A percentile compares a stretch with the other conserved stretches of the same genome.
phyloP scores from a whole-genome alignment of 2,797 vertebrate genomes.

The Diceros bicornis region DNA sequence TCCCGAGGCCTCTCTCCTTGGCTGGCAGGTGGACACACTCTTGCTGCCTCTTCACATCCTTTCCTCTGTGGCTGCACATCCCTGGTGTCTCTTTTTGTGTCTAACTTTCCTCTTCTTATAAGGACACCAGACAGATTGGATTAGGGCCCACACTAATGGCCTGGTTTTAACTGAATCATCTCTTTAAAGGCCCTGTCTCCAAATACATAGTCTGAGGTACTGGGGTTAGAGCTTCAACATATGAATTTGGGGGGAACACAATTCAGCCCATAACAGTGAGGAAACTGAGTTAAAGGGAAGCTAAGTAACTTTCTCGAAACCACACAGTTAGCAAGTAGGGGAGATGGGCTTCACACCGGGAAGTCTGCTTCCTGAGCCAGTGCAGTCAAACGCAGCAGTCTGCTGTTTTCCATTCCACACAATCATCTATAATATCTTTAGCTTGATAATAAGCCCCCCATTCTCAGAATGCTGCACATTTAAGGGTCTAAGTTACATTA shows the following conservation, averaged over 20 bases:
- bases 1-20: not conserved
- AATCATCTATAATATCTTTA: not conserved
- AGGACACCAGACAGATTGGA: not conserved
- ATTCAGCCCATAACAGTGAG: not conserved
- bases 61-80: not conserved
- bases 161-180: not conserved
- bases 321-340: not conserved
- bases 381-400: not conserved
- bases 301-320: not conserved
- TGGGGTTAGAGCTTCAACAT: not conserved
- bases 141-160: not conserved
- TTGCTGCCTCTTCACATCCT: not conserved
- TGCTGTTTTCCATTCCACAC: not conserved
- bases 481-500: not conserved
- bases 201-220: not conserved
- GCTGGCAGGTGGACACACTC: not conserved
- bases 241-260: not conserved
- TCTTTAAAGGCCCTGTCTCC: not conserved
- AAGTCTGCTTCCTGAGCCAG: not conserved
- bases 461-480: not conserved
- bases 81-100: not conserved
- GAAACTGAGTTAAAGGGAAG: slow-evolving; percentile 7
- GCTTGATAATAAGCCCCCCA: not conserved
- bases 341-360: not conserved
- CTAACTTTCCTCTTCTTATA: not conserved